Evolutionary conservation across 2,113 vertebrate genomes (phyloP).

Genomic region (Myocastor coypus): DNA sequence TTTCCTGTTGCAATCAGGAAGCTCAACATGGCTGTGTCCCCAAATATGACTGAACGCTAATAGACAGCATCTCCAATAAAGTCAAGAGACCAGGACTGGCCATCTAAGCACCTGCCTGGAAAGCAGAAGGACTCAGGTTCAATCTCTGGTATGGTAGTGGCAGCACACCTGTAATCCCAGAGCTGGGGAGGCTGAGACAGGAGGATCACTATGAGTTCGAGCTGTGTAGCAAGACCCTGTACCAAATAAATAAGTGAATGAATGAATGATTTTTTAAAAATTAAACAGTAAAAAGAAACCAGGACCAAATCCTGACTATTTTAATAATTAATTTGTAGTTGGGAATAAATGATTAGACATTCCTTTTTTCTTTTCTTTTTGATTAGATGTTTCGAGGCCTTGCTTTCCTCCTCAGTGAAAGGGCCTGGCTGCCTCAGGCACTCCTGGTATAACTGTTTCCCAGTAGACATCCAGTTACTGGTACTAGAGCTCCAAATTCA

Average conservation of each 20-base stretch:
- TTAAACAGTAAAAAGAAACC: not conserved
- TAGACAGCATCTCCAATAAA: conserved; percentile 24
- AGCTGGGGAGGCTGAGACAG: no score
- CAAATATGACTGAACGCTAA: not conserved
- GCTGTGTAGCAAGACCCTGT: no score
- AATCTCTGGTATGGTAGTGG: no score
- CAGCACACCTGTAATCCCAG: no score
- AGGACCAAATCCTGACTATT: conserved; percentile 1
- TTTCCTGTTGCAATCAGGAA: not conserved
- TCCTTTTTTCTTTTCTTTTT: not conserved
- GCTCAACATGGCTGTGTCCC: not conserved
- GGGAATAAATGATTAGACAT: not conserved
- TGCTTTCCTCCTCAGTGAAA: conserved; percentile 19
- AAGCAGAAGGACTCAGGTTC: no score
- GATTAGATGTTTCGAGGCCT: conserved; percentile 12
- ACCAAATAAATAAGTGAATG: no score
- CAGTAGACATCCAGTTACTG: not conserved
- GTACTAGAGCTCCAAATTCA: not conserved
- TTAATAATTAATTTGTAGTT: not conserved
- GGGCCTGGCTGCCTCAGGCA: not conserved
- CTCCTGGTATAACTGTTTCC: not conserved
- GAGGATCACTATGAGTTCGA: no score
- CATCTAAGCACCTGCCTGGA: no score
- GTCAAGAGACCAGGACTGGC: not conserved
- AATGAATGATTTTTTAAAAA: no score